Percentiles rank a stretch among this genome's conserved stretches.
phyloP scores from a whole-genome alignment of 2,113 vertebrate species.

The Sula dactylatra region DNA sequence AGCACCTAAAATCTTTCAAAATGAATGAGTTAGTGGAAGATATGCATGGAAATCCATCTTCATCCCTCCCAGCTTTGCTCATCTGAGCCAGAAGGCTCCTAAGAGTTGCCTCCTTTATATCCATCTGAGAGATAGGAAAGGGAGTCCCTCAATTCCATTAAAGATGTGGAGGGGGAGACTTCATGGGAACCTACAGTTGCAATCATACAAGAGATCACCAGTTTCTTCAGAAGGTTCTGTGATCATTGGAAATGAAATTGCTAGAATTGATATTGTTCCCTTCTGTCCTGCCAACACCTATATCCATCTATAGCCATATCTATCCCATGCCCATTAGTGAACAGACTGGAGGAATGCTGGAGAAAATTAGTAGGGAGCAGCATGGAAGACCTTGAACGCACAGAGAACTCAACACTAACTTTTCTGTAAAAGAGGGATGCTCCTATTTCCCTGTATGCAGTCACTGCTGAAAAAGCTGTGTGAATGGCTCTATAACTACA shows the following conservation, averaged over 20 bases:
- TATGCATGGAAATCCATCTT: background rate
- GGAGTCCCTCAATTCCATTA: background rate
- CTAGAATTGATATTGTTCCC: background rate
- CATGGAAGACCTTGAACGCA: background rate
- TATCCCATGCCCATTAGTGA: background rate
- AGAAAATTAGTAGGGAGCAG: background rate
- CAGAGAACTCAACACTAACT: background rate
- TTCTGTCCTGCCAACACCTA: background rate
- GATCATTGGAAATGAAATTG: background rate
- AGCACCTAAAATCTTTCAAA: background rate
- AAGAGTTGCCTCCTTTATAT: background rate
- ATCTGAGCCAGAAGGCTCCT: background rate
- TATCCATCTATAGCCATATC: background rate
- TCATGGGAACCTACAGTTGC: background rate
- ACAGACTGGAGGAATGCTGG: background rate
- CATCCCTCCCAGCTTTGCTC: background rate
- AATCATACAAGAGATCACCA: background rate
- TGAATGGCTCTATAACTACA: background rate
- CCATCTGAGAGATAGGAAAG: background rate
- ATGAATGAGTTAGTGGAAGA: background rate
- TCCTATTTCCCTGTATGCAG: background rate
- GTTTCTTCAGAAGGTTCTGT: background rate
- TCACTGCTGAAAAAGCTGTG: background rate
- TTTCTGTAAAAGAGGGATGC: background rate
- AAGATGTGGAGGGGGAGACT: background rate